Evolutionary conservation across 23 tunicate species (phyloP).

Genomic region (Diplosoma virens): DNA sequence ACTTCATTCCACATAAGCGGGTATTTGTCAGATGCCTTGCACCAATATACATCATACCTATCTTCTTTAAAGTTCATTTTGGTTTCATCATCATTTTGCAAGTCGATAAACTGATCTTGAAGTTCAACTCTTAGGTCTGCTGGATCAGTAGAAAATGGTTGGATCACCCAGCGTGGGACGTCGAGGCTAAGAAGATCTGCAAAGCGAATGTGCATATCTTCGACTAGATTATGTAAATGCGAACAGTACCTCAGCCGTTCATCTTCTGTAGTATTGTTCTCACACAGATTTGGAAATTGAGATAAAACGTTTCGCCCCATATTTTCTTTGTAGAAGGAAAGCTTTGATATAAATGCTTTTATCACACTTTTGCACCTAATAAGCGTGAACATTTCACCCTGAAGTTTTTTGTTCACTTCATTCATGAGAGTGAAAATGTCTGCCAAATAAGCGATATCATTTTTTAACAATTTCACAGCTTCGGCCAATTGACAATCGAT

Average conservation of each 20-base stretch:
- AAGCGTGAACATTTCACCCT: constrained; percentile 47
- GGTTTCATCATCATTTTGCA: too few species aligned
- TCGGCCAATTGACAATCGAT: constrained; percentile 38
- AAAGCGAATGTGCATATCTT: constrained; percentile 26
- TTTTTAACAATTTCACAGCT: constrained; percentile 23
- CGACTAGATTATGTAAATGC: constrained; percentile 9
- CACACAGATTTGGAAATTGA: constrained; percentile 33
- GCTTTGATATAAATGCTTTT: constrained; percentile 23
- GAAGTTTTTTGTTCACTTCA: constrained; percentile 57
- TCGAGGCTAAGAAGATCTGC: constrained; percentile 18
- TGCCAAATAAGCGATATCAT: constrained; percentile 44
- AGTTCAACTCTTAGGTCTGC: constrained; percentile 40
- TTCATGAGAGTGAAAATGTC: constrained; percentile 38
- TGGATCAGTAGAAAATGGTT: too few species aligned
- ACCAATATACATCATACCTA: too few species aligned
- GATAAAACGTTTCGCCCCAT: constrained; percentile 29
- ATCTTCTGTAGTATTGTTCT: constrained; percentile 20
- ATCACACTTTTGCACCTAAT: constrained; percentile 25
- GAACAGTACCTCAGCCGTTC: too few species aligned
- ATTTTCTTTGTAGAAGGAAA: constrained; percentile 1
- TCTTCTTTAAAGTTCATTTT: too few species aligned
- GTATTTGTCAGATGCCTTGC: too few species aligned
- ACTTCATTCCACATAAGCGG: too few species aligned
- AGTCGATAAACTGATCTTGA: too few species aligned
- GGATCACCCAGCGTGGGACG: constrained; percentile 14